These are phyloP conservation scores for Drosophila differens DNA, from an alignment of 2,888 invertebrate genomes.

Conservation along the genomic window DNA sequence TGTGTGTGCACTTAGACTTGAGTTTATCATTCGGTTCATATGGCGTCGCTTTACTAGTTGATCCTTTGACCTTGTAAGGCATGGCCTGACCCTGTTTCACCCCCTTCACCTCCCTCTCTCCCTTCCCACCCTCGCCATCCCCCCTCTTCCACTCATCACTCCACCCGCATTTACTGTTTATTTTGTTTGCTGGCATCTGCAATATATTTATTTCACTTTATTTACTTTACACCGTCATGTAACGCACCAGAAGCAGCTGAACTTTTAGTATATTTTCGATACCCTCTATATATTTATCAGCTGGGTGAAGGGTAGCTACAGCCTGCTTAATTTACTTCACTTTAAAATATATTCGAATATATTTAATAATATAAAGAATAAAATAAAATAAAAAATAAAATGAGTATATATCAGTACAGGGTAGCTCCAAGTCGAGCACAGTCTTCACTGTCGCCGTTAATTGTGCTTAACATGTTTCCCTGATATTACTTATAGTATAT, in stretches of 20 bases:
- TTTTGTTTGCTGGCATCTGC: constrained; percentile 71
- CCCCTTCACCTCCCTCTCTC: neutral
- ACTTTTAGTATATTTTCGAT: constrained; percentile 6
- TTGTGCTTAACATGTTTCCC: constrained; percentile 27
- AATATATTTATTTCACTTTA: constrained; percentile 70
- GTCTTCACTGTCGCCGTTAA: too few relatives aligned
- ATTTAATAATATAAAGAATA: neutral
- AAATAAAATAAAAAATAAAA: neutral
- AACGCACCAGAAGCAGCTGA: constrained; percentile 20
- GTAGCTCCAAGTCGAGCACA: neutral
- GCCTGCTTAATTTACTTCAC: too few relatives aligned
- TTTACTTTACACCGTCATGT: constrained; percentile 69
- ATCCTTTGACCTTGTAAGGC: constrained; percentile 75
- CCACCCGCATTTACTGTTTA: constrained; percentile 3
- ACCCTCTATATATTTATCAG: constrained; percentile 24
- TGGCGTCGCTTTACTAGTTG: constrained; percentile 67
- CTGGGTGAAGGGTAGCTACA: too few relatives aligned
- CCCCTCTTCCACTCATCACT: neutral
- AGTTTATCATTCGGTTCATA: constrained; percentile 72
- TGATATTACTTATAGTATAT: constrained; percentile 29
- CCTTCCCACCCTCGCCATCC: neutral
- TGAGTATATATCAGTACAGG: neutral
- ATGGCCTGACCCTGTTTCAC: constrained; percentile 24
- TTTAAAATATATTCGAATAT: too few relatives aligned
- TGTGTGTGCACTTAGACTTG: constrained; percentile 34